A percentile compares a stretch with the other conserved stretches of the same genome.
Evolutionary conservation across 2,888 invertebrate species (phyloP).

Genomic region (Leptura quadrifasciata): DNA sequence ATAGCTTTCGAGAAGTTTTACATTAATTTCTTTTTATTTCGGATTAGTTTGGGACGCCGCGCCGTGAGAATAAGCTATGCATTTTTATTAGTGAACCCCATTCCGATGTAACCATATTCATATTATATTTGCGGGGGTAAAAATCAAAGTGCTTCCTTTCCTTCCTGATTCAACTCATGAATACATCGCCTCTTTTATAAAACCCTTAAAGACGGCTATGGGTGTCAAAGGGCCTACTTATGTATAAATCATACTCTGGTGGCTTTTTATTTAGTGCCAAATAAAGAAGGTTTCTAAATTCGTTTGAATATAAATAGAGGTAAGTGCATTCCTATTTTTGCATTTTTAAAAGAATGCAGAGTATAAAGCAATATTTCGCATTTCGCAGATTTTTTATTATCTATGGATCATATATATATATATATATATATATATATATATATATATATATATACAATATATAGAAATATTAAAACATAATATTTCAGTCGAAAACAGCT

Average conservation of each 20-base stretch:
- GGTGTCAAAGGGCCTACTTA: constrained; percentile 67
- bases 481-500: no score
- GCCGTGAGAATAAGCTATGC: constrained; percentile 70
- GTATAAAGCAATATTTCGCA: no score
- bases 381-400: no score
- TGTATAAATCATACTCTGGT: constrained; percentile 68
- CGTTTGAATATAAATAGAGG: constrained; percentile 60
- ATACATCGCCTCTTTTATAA: constrained; percentile 68
- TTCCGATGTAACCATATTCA: constrained; percentile 71
- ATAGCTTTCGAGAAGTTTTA: constrained; percentile 53
- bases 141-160: constrained; percentile 72
- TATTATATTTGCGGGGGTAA: constrained; percentile 72
- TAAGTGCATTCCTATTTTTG: constrained; percentile 50
- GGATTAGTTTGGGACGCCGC: constrained; percentile 66
- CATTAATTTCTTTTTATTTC: constrained; percentile 69
- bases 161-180: constrained; percentile 70
- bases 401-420: no score
- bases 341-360: constrained; percentile 38
- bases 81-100: constrained; percentile 72
- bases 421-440: no score
- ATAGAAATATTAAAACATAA: no score
- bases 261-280: constrained; percentile 64
- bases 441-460: no score
- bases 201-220: constrained; percentile 66
- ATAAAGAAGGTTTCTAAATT: constrained; percentile 62